These are phyloP conservation scores for Chalcis sispes DNA, from an alignment of 2,888 invertebrate genomes.

Conservation along the genomic window DNA sequence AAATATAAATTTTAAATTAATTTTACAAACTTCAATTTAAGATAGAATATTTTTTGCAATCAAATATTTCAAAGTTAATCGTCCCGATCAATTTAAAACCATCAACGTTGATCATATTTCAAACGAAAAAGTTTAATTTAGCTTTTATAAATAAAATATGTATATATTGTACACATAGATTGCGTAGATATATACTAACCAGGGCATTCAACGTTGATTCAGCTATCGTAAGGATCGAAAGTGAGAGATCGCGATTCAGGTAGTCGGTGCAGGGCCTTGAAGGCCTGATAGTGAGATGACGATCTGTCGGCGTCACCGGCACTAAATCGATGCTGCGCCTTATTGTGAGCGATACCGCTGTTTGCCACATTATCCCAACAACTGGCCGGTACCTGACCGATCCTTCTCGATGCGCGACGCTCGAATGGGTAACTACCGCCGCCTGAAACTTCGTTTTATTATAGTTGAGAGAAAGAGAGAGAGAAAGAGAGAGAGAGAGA, in stretches of 20 bases:
- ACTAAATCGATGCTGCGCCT: constrained; percentile 79
- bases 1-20: too few species aligned
- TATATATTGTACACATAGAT: too few species aligned
- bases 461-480: neutral
- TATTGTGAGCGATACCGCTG: constrained; percentile 19
- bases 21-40: too few species aligned
- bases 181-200: too few species aligned
- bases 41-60: too few species aligned
- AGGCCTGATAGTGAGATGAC: constrained; percentile 77
- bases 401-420: constrained; percentile 36
- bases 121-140: too few species aligned
- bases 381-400: neutral
- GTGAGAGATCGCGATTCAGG: constrained; percentile 83
- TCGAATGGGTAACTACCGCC: constrained; percentile 50
- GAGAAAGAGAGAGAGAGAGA: neutral
- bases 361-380: constrained; percentile 13
- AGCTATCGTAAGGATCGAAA: constrained; percentile 77
- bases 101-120: too few species aligned
- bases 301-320: constrained; percentile 83
- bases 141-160: neutral
- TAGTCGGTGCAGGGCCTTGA: constrained; percentile 78
- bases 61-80: too few species aligned
- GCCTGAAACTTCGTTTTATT: constrained; percentile 25
- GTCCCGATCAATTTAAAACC: too few species aligned
- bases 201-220: constrained; percentile 62